These are phyloP conservation scores for Onychomys leucogaster DNA, from an alignment of 2,797 vertebrate species.

Conservation along the genomic window DNA sequence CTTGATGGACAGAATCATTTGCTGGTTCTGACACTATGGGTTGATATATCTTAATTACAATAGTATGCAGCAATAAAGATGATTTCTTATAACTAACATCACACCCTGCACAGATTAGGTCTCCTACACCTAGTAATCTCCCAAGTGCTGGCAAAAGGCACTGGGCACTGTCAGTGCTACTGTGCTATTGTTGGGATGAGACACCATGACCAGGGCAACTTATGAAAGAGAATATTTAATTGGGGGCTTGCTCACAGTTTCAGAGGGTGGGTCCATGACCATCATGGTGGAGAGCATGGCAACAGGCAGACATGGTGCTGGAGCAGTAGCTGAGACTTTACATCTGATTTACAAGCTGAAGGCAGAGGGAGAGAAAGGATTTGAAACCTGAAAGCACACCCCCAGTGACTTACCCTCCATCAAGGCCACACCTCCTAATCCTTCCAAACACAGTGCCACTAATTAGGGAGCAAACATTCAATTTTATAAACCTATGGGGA, in stretches of 20 bases:
- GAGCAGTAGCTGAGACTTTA: not conserved
- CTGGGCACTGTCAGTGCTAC: not conserved
- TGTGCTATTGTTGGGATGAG: not conserved
- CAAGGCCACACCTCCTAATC: not conserved
- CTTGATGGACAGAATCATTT: not conserved
- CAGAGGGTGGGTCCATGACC: not conserved
- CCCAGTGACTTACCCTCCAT: not conserved
- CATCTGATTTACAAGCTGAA: not conserved
- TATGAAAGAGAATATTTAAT: not conserved
- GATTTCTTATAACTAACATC: not conserved
- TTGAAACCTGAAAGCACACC: not conserved
- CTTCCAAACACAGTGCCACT: not conserved
- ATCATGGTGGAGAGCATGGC: no score
- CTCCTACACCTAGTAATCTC: not conserved
- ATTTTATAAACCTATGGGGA: no score
- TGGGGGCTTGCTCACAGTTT: not conserved
- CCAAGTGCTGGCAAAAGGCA: not conserved
- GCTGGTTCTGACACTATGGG: not conserved
- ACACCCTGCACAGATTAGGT: not conserved
- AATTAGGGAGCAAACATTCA: not conserved
- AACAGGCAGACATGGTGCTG: not conserved
- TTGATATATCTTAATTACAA: not conserved
- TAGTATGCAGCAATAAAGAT: not conserved
- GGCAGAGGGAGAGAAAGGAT: not conserved
- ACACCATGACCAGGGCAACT: not conserved